Conservation (phyloP, 37 sponge, comb jelly and placozoan species). For the Agelas oroides region DNA sequence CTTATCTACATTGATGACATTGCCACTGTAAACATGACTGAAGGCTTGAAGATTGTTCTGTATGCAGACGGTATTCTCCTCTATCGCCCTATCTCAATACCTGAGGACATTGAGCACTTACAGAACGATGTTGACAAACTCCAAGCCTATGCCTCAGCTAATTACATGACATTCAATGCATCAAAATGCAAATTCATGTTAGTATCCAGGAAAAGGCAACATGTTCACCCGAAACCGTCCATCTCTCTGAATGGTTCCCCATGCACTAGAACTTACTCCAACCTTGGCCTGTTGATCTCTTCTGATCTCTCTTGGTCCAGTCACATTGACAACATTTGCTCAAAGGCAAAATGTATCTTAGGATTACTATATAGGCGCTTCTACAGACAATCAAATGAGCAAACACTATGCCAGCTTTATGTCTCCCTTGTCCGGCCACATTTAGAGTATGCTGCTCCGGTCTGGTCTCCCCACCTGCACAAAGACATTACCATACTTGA, state of each 20-base stretch:
- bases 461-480: background rate
- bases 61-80: slow-evolving; percentile 7
- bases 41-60: background rate
- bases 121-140: slow-evolving; percentile 4
- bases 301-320: background rate
- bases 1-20: slow-evolving; percentile 15
- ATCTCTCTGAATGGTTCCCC: background rate
- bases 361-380: background rate
- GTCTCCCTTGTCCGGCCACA: slow-evolving; percentile 9
- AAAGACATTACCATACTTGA: slow-evolving; percentile 16
- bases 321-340: background rate
- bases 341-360: background rate
- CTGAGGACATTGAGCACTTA: background rate
- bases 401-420: background rate
- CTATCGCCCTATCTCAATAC: background rate
- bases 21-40: background rate
- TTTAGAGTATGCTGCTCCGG: slow-evolving; percentile 5
- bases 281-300: background rate
- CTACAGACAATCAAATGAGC: background rate
- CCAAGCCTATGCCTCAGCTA: background rate
- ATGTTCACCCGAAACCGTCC: background rate
- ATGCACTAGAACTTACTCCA: background rate
- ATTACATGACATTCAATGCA: background rate
- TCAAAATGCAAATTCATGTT: background rate
- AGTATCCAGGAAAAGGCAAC: background rate